A percentile compares a stretch with the other conserved stretches of the same genome.
phyloP scores from a whole-genome alignment of 2,888 invertebrate genomes.

The Acleris holmiana region DNA sequence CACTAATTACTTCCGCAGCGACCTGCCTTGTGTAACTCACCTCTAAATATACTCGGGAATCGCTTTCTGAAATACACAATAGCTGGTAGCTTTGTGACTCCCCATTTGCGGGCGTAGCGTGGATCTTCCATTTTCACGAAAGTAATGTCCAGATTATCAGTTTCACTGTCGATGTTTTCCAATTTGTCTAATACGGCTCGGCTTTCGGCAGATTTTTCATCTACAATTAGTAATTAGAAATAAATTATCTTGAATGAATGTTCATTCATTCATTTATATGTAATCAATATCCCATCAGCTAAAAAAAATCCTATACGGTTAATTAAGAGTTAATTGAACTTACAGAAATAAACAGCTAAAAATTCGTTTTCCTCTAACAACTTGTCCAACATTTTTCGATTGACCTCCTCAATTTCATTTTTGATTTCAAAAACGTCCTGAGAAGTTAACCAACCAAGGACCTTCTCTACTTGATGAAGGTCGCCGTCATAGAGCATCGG shows the following conservation, averaged over 20 bases:
- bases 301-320: background rate
- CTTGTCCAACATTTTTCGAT: conserved; percentile 98
- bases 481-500: conserved; percentile 96
- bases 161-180: conserved; percentile 97
- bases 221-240: conserved; percentile 80
- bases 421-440: conserved; percentile 97
- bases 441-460: conserved; percentile 95
- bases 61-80: conserved; percentile 95
- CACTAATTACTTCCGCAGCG: background rate
- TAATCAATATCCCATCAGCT: too few relatives aligned
- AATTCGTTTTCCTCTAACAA: conserved; percentile 97
- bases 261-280: too few relatives aligned
- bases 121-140: conserved; percentile 97
- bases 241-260: background rate
- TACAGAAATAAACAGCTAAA: conserved; percentile 97
- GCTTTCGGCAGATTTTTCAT: conserved; percentile 93
- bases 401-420: conserved; percentile 98
- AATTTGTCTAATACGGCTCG: conserved; percentile 92
- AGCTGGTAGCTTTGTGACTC: conserved; percentile 94
- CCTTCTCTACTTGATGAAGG: conserved; percentile 92
- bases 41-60: conserved; percentile 96
- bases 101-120: conserved; percentile 96
- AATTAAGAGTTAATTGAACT: conserved; percentile 63
- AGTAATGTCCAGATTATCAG: conserved; percentile 96
- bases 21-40: conserved; percentile 66